phyloP scores from a whole-genome alignment of 2,797 vertebrate genomes.

The Tiaroga cobitis region DNA sequence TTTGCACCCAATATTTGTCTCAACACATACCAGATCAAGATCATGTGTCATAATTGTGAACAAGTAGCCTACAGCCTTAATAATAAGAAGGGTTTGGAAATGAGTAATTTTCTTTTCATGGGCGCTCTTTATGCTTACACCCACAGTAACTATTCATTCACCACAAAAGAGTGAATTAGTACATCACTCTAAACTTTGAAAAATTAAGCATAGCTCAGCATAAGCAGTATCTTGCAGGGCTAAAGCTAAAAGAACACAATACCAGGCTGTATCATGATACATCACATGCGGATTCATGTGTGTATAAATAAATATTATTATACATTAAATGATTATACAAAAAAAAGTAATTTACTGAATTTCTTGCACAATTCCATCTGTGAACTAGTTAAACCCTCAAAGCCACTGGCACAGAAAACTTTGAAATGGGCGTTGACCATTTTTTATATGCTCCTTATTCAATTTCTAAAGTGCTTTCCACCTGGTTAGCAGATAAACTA shows the following conservation, averaged over 20 bases:
- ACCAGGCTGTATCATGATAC: neutral
- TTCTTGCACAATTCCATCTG: neutral
- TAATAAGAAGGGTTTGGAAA: constrained; percentile 22
- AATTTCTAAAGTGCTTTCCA: neutral
- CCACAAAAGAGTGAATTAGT: constrained; percentile 25
- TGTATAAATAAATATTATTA: neutral
- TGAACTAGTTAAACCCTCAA: neutral
- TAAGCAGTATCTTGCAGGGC: neutral
- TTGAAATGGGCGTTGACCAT: neutral
- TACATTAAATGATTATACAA: neutral
- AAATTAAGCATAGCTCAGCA: constrained; percentile 14
- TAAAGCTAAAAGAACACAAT: neutral
- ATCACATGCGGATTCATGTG: no score
- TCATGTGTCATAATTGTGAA: constrained; percentile 7
- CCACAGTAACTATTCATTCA: constrained; percentile 27
- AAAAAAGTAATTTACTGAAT: neutral
- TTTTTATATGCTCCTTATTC: neutral
- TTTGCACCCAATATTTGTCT: neutral
- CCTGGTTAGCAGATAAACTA: neutral
- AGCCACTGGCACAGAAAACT: neutral
- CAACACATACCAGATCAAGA: constrained; percentile 13
- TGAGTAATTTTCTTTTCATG: constrained; percentile 29
- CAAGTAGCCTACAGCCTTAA: constrained; percentile 16
- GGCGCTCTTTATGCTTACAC: constrained; percentile 4
- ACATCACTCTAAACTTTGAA: neutral